Percentiles rank a stretch among this genome's conserved stretches.
phyloP scores from a whole-genome alignment of 2,888 invertebrate species.

The Mesodorylaimus sp. region DNA sequence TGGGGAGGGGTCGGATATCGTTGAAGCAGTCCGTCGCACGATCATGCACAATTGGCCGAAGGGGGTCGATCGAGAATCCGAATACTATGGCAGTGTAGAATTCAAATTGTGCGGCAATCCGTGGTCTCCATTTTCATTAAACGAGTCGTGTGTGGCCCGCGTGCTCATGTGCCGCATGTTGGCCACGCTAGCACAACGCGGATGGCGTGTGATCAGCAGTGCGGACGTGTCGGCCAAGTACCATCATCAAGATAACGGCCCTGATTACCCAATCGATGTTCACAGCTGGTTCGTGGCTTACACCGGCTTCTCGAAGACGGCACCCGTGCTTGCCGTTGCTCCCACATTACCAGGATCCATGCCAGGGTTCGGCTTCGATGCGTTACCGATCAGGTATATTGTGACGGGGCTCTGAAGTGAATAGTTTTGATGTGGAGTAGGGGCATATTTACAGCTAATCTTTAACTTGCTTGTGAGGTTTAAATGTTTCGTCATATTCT shows the following conservation, averaged over 20 bases:
- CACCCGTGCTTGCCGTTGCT: neutral
- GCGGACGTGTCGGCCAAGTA: constrained; percentile 14
- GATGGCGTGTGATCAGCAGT: constrained; percentile 11
- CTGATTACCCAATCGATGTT: constrained; percentile 11
- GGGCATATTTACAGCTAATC: too few species aligned
- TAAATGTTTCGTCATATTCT: too few species aligned
- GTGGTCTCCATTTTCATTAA: constrained; percentile 7
- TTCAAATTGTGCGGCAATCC: constrained; percentile 12
- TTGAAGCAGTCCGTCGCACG: neutral
- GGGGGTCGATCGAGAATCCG: constrained; percentile 9
- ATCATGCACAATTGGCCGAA: constrained; percentile 8
- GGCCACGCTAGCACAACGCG: constrained; percentile 4
- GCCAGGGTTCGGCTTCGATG: too few species aligned
- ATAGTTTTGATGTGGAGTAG: too few species aligned
- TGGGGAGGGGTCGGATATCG: constrained; percentile 9
- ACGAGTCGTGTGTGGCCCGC: constrained; percentile 8
- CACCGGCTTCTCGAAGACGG: neutral
- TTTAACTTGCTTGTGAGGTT: too few species aligned
- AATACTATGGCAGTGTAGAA: constrained; percentile 1
- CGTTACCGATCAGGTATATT: too few species aligned
- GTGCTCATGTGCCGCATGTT: constrained; percentile 10
- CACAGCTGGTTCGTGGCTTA: constrained; percentile 11
- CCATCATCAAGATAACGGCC: constrained; percentile 8
- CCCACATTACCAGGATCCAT: too few species aligned
- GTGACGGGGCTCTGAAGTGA: too few species aligned